Percentiles rank a stretch among this genome's conserved stretches.
Conservation (phyloP, 2,113 vertebrate genomes). For the Penelope pileata region DNA sequence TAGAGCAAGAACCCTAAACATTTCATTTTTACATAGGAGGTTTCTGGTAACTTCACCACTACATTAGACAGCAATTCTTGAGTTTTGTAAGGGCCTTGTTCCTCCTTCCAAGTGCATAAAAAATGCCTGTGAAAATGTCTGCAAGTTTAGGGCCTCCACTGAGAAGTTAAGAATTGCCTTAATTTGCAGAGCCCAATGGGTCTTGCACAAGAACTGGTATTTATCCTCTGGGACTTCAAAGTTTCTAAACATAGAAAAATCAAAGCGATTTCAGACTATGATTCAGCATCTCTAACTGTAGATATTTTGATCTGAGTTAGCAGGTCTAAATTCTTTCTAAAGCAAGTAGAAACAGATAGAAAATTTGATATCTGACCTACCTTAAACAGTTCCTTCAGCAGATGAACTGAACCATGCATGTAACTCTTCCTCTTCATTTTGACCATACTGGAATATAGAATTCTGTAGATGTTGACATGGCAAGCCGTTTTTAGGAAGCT, state of each 20-base stretch:
- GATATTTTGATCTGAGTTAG: neutral
- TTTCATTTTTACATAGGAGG: neutral
- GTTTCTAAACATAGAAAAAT: neutral
- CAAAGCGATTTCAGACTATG: neutral
- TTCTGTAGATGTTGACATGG: neutral
- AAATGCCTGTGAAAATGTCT: neutral
- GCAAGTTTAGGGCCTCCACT: neutral
- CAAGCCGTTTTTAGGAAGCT: neutral
- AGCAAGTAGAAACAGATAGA: neutral
- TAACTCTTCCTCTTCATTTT: neutral
- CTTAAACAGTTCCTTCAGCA: neutral
- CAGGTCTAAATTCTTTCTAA: neutral
- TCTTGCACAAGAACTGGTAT: neutral
- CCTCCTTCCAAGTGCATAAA: neutral
- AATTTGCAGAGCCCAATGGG: neutral
- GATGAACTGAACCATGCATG: fast-evolving
- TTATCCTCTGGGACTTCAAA: neutral
- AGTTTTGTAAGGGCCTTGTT: neutral
- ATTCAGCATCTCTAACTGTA: neutral
- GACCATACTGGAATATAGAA: neutral
- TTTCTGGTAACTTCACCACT: neutral
- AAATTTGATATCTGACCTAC: neutral
- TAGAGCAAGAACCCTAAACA: neutral
- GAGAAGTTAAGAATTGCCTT: neutral
- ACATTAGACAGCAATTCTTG: neutral